Evolutionary conservation across 1,140 invertebrate species (phyloP).

Genomic region (Radopholus similis): DNA sequence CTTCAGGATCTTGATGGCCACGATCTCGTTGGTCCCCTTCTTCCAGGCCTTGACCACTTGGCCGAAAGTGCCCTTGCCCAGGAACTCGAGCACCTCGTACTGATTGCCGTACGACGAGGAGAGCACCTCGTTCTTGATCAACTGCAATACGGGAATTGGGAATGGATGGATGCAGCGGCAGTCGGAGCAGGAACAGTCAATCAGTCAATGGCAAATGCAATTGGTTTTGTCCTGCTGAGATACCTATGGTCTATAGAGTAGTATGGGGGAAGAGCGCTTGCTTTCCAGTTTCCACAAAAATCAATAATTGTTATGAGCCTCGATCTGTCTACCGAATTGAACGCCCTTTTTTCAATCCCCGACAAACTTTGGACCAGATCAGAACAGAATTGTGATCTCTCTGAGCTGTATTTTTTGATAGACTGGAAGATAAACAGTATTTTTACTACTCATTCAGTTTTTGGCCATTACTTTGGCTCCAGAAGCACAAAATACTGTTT

Average conservation of each 20-base stretch:
- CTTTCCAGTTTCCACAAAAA: not conserved
- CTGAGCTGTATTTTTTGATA: too few relatives aligned
- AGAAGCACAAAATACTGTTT: too few relatives aligned
- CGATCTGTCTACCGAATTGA: not conserved
- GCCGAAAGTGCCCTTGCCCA: slow-evolving; percentile 90
- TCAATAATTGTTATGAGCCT: not conserved
- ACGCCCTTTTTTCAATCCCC: too few relatives aligned
- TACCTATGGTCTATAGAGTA: too few relatives aligned
- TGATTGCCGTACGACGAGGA: slow-evolving; percentile 57
- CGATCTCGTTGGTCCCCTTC: slow-evolving; percentile 98
- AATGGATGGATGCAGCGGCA: too few relatives aligned
- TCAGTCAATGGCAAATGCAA: slow-evolving; percentile 4
- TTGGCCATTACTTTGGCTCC: too few relatives aligned
- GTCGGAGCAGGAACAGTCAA: slow-evolving; percentile 29
- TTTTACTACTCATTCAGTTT: too few relatives aligned
- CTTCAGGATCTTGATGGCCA: slow-evolving; percentile 98
- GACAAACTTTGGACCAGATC: too few relatives aligned
- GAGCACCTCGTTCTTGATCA: slow-evolving; percentile 60
- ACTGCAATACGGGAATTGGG: too few relatives aligned
- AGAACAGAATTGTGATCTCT: too few relatives aligned
- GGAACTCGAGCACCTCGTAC: slow-evolving; percentile 97
- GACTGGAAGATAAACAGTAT: slow-evolving; percentile 10
- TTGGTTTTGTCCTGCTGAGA: too few relatives aligned
- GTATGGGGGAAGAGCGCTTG: too few relatives aligned
- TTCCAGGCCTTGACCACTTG: slow-evolving; percentile 99